Evolutionary conservation across 2,888 invertebrate species (phyloP).

Genomic region (Falcaria lacertinaria): DNA sequence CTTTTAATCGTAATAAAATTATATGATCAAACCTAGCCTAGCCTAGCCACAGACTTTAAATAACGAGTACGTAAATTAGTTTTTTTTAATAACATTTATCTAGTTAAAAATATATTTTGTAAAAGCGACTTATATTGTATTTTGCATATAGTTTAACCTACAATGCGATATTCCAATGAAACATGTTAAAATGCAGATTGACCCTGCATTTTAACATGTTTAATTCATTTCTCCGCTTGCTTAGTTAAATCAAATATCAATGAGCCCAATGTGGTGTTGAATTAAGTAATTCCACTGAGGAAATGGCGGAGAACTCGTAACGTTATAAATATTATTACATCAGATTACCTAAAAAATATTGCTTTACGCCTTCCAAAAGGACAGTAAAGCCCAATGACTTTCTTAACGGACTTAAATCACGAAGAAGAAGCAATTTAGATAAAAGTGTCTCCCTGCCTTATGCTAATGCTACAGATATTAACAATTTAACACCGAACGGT

Average conservation of each 20-base stretch:
- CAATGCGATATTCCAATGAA: no score
- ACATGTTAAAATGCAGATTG: no score
- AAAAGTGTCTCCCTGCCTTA: constrained; percentile 1
- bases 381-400: constrained; percentile 6
- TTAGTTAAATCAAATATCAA: neutral
- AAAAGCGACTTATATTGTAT: no score
- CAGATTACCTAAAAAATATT: neutral
- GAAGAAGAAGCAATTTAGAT: constrained; percentile 9
- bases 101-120: no score
- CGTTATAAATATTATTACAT: neutral
- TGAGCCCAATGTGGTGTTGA: neutral
- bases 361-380: neutral
- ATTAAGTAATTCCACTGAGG: neutral
- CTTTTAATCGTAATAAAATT: no score
- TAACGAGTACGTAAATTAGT: no score
- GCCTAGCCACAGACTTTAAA: no score
- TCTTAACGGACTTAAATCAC: constrained; percentile 1
- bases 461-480: neutral
- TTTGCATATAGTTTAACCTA: no score
- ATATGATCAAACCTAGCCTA: no score
- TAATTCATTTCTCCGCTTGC: no score
- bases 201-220: no score
- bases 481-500: neutral
- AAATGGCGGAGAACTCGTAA: neutral
- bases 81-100: no score